Percentiles rank a stretch among this genome's conserved stretches.
Evolutionary conservation across 2,797 vertebrate species (phyloP).

Genomic region (Brotula barbata): DNA sequence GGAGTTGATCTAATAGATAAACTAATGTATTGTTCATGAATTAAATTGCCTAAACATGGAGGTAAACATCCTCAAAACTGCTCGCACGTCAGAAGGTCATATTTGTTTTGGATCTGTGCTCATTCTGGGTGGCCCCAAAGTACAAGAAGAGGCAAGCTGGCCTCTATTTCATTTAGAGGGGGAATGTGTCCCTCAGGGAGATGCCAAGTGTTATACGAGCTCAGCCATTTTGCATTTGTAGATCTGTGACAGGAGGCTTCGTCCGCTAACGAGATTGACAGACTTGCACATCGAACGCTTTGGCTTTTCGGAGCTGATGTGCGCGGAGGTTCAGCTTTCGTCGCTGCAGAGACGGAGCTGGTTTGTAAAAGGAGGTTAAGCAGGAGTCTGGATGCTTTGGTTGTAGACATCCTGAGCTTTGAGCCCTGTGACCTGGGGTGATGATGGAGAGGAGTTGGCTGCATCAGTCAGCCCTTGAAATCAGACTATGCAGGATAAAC

Average conservation of each 20-base stretch:
- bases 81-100: constrained; percentile 21
- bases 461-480: constrained; percentile 60
- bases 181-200: constrained; percentile 68
- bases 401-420: constrained; percentile 72
- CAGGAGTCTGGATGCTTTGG: constrained; percentile 47
- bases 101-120: constrained; percentile 50
- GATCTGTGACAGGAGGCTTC: constrained; percentile 57
- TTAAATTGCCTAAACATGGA: too few species aligned
- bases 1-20: constrained; percentile 12
- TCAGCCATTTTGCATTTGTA: constrained; percentile 66
- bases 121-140: constrained; percentile 77
- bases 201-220: constrained; percentile 72
- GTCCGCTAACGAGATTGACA: constrained; percentile 49
- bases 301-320: constrained; percentile 19
- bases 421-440: constrained; percentile 69
- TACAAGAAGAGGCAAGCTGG: constrained; percentile 64
- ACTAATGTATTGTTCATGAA: neutral
- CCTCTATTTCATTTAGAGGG: constrained; percentile 57
- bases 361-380: constrained; percentile 43
- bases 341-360: constrained; percentile 29
- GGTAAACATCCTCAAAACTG: constrained; percentile 10
- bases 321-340: constrained; percentile 10
- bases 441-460: constrained; percentile 77
- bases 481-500: constrained; percentile 39
- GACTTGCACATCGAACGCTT: constrained; percentile 20